Base-by-base conservation (phyloP, 1,140 invertebrate genomes). In the Lineus longissimus region DNA sequence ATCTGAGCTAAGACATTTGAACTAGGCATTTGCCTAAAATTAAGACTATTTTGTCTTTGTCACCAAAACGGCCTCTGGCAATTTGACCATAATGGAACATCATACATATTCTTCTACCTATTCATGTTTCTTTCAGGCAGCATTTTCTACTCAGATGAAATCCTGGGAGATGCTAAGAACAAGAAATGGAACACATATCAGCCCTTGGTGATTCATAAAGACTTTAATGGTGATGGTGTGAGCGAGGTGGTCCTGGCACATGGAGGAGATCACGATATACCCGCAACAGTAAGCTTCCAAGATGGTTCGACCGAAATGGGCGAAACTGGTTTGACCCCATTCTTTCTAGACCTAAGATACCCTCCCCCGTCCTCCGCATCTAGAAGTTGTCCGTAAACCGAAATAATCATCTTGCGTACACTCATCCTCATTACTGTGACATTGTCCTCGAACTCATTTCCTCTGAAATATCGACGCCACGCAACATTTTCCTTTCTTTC, bases 181-280 rank as follows among this genome's bases (percentile, higher is more conserved):
- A 43, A 22, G 23, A 9, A 33, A 63, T 78, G 76, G 78, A 76
- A 72, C 59, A 70, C 71, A 11, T 77, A 73, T 58, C 68, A 72
- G n/a, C 67, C 67, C 15, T 40, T 69, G 1, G 51, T 64, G 2
- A 19, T 80, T 9, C 70, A 70, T 51, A 22, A 51, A 23, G 78
- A 80, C 60, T 67, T 75, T 36, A 71, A 77, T 65, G 47, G 55
- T 2, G 78, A 80, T 63, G 69, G 70, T 23, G 65, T 79, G 9
- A 65, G 66, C 23, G 78, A 81, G 55, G 40, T 81, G 9, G 27
- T 81, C 27, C 51, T 81, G 1, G 51, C 72, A 19, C 72, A 80
- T 70, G 75, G 78, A 15, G 76, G 76, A 25, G 70, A 79, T 60
- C 73, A 68, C 2, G 43, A 27, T 13, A 11, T 55, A 13, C 54